Evolutionary conservation across 2,797 vertebrate genomes (phyloP), one percentile per base, ranked within the genome.

Genomic region (Bufotes viridis): DNA sequence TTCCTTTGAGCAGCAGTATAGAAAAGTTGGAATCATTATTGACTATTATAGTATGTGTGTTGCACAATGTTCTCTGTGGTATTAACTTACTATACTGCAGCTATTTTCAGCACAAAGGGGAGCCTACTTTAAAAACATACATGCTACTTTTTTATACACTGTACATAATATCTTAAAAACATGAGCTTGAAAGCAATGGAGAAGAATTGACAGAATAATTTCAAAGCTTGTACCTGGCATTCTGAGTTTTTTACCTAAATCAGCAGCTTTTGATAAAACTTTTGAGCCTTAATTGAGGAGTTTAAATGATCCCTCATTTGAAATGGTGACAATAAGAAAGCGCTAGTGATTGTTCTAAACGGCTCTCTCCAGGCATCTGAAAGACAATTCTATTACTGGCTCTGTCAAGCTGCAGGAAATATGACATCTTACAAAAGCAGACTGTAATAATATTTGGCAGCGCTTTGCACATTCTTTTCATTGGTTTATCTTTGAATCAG

Each of bases 271-370:
- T 84, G 85, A 74, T 87, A 80, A 84, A 89, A 87, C 85, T 82
- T 89, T 87, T 65, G 87, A 84, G 55, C 58, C 65, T 87, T 89
- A 89, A 89, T 89, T 89, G 88, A 89, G 78, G 85, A 87, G 55
- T 87, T 89, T 89, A 87, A 79, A 65, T 18, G 85, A 26, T 84
- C 55, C 63, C 74, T 87, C 57, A 89, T 87, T 89, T 89, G 85
- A 89, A 89, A 89, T 86, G 85, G 87, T 89, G 88, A 89, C 88
- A 89, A 87, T 89, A 89, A 89, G 85, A 82, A 89, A 89, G 81
- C 75, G 65, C 75, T 84, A 72, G 75, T 84, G 88, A 89, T 87
- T 89, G 88, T 89, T 89, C 88, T 87, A 89, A 89, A 89, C 85
- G 86, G 88, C 88, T 89, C 85, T 87, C 88, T 79, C 75, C 88